These are phyloP conservation scores for Drosophila cardini DNA, from an alignment of 1,140 invertebrate genomes.

Conservation along the genomic window DNA sequence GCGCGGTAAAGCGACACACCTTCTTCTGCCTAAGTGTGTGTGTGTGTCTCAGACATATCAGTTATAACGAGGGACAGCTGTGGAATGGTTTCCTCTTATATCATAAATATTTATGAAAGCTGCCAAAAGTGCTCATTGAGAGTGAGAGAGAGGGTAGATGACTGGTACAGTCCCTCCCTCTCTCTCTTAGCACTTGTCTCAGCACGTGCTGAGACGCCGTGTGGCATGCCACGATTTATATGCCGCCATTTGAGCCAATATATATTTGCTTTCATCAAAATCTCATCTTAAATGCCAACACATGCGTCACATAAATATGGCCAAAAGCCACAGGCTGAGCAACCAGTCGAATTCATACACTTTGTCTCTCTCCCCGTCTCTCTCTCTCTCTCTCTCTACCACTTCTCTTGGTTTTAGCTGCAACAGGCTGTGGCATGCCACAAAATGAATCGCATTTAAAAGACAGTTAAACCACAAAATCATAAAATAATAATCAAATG, in stretches of 20 bases:
- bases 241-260: constrained; percentile 52
- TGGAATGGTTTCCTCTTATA: constrained; percentile 45
- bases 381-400: neutral
- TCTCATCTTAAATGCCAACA: constrained; percentile 77
- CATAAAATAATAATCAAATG: constrained; percentile 48
- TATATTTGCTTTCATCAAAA: constrained; percentile 69
- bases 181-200: constrained; percentile 24
- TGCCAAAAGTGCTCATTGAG: constrained; percentile 45
- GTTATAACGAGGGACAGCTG: constrained; percentile 51
- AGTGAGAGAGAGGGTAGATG: neutral
- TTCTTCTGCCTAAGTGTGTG: constrained; percentile 12
- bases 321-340: neutral
- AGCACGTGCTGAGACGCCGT: constrained; percentile 46
- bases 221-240: constrained; percentile 58
- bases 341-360: constrained; percentile 4
- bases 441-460: constrained; percentile 19
- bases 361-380: neutral
- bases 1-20: constrained; percentile 25
- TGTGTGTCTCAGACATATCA: constrained; percentile 34
- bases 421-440: constrained; percentile 12
- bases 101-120: constrained; percentile 80
- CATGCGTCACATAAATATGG: constrained; percentile 69
- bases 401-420: neutral
- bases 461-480: constrained; percentile 38
- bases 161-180: too few species aligned